Percentiles rank a stretch among this genome's conserved stretches.
phyloP scores from a whole-genome alignment of 2,113 vertebrate genomes.

The Ptilorrhoa leucosticta region DNA sequence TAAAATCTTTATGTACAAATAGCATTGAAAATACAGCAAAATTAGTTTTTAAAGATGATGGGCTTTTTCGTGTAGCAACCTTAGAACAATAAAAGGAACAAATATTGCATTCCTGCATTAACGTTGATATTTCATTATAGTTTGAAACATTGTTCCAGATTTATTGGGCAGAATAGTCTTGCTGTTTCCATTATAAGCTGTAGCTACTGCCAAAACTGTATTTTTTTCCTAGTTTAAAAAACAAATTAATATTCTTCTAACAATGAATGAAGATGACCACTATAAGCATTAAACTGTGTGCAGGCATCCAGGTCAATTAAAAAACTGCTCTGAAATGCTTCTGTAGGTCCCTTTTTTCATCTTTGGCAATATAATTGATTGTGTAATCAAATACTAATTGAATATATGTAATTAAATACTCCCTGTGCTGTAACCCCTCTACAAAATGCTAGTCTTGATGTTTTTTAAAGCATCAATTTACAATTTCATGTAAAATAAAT shows the following conservation, averaged over 20 bases:
- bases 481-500: neutral
- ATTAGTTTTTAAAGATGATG: neutral
- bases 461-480: neutral
- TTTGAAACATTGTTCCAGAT: neutral
- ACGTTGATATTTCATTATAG: neutral
- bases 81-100: neutral
- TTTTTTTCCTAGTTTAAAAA: neutral
- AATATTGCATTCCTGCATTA: neutral
- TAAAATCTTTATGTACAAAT: neutral
- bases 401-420: neutral
- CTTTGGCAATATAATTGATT: neutral
- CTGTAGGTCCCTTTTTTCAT: neutral
- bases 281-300: neutral
- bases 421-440: neutral
- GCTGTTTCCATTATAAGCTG: neutral
- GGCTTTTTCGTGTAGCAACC: neutral
- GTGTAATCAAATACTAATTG: neutral
- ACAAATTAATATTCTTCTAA: neutral
- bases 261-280: neutral
- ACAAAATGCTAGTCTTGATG: neutral
- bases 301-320: neutral
- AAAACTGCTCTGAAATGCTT: neutral
- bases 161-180: neutral
- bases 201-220: neutral
- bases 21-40: neutral